Conservation (phyloP, 2,888 invertebrate genomes). For the Nasonovia ribisnigri region DNA sequence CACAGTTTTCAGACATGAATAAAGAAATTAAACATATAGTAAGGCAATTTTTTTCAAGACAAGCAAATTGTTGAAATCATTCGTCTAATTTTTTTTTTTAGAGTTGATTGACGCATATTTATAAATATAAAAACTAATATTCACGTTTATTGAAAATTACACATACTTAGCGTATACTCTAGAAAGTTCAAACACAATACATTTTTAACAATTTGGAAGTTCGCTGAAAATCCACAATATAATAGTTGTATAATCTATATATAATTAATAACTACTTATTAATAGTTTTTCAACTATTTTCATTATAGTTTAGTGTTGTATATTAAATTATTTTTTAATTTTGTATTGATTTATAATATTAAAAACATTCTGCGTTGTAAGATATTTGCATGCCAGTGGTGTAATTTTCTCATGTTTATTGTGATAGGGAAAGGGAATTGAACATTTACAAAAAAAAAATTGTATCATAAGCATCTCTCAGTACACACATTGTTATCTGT, state of each 20-base stretch:
- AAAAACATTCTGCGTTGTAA: background rate
- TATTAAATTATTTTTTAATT: background rate
- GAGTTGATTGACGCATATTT: background rate
- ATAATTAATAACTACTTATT: background rate
- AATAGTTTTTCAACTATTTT: background rate
- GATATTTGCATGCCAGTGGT: too few relatives aligned
- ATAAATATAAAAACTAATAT: constrained; percentile 1
- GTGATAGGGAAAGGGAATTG: too few relatives aligned
- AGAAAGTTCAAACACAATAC: background rate
- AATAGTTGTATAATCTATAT: background rate
- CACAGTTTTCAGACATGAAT: background rate
- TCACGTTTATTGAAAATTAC: background rate
- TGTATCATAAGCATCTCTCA: too few relatives aligned
- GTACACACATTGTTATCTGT: too few relatives aligned
- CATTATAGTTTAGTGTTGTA: background rate
- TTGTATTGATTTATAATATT: background rate
- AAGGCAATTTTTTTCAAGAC: background rate
- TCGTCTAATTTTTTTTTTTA: background rate
- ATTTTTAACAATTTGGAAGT: background rate
- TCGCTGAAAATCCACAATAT: background rate
- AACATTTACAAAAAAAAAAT: too few relatives aligned
- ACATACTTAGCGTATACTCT: background rate
- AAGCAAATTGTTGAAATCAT: background rate
- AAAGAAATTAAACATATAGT: background rate
- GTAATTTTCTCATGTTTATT: too few relatives aligned